phyloP scores from a whole-genome alignment of 2,888 invertebrate species.

The Dolichomitus sp. region DNA sequence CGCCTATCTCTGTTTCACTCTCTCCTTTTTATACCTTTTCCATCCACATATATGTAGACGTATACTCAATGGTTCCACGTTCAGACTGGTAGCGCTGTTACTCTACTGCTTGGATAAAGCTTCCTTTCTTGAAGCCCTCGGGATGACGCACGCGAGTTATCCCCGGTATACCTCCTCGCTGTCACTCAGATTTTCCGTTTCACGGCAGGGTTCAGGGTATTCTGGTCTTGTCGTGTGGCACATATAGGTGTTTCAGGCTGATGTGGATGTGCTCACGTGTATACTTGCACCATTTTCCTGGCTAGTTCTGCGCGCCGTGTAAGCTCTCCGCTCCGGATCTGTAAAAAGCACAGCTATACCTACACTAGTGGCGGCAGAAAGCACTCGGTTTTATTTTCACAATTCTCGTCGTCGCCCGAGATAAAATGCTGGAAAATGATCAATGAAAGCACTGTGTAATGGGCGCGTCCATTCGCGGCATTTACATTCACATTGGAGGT shows the following conservation, averaged over 20 bases:
- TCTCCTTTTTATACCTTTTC: conserved; percentile 21
- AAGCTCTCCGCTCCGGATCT: neutral
- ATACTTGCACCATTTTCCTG: neutral
- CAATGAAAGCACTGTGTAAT: neutral
- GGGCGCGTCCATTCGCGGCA: neutral
- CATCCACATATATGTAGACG: neutral
- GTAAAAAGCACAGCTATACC: neutral
- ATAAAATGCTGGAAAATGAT: conserved; percentile 3
- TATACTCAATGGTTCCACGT: conserved; percentile 14
- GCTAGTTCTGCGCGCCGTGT: neutral
- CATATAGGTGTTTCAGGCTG: neutral
- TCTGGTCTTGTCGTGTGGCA: neutral
- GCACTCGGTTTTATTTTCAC: neutral
- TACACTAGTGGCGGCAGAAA: neutral
- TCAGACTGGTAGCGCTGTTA: conserved; percentile 10
- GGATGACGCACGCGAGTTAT: conserved; percentile 42
- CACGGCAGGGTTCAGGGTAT: neutral
- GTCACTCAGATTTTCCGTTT: conserved; percentile 18
- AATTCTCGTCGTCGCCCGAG: neutral
- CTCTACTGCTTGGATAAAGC: conserved; percentile 26
- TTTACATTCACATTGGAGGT: neutral
- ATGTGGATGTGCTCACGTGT: neutral
- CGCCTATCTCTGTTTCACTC: conserved; percentile 9
- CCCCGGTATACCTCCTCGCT: conserved; percentile 15
- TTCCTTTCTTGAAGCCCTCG: conserved; percentile 31